Evolutionary conservation across 2,113 vertebrate genomes (phyloP).

Genomic region (Heterotilapia buettikoferi): DNA sequence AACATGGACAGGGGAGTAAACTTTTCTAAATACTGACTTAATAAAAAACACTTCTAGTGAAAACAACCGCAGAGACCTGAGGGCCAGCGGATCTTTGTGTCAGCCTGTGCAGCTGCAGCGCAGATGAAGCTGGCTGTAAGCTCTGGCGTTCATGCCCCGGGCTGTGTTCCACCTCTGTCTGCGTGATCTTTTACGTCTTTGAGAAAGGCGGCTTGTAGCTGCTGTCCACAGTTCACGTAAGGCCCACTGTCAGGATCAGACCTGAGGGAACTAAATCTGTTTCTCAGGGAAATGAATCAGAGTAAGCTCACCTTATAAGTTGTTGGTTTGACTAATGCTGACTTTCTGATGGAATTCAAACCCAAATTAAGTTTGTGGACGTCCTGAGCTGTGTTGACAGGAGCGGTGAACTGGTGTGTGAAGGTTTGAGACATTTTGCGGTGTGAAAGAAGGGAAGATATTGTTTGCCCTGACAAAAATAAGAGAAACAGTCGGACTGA

Average conservation of each 20-base stretch:
- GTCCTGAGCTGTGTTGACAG: not conserved
- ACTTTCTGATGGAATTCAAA: constrained; percentile 23
- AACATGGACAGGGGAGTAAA: constrained; percentile 46
- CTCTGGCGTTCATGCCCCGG: not conserved
- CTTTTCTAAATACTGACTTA: constrained; percentile 60
- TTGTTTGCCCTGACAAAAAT: not conserved
- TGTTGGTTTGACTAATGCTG: constrained; percentile 41
- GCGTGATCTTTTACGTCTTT: constrained; percentile 14
- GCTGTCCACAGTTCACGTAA: not conserved
- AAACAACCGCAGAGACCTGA: constrained; percentile 41
- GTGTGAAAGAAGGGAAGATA: not conserved
- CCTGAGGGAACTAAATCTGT: not conserved
- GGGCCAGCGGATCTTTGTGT: constrained; percentile 14
- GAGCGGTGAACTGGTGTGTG: not conserved
- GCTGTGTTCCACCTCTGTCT: constrained; percentile 13
- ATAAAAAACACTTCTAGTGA: constrained; percentile 40
- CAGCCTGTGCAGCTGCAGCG: constrained; percentile 46
- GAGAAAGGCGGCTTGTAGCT: not conserved
- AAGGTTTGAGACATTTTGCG: not conserved
- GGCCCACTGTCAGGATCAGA: not conserved
- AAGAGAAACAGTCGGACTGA: not conserved
- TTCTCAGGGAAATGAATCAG: not conserved
- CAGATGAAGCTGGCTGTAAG: constrained; percentile 11
- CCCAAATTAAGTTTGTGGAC: constrained; percentile 14
- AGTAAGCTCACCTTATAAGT: constrained; percentile 42